Percentiles rank a stretch among this genome's conserved stretches.
These are phyloP conservation scores for Bos taurus DNA, from an alignment of 2,113 vertebrate species.

Conservation along the genomic window DNA sequence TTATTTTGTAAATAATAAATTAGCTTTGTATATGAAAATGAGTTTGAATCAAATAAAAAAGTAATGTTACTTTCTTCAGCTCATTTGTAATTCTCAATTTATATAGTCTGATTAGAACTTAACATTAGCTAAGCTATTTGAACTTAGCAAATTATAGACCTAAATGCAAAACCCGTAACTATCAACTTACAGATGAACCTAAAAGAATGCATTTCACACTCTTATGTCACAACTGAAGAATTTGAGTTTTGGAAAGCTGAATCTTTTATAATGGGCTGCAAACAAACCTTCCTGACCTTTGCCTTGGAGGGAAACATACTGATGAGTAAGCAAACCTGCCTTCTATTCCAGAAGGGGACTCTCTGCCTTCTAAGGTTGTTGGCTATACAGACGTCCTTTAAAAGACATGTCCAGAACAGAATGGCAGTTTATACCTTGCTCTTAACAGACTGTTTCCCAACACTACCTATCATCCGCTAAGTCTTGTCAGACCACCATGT, in stretches of 20 bases:
- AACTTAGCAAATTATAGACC: neutral
- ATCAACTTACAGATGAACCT: neutral
- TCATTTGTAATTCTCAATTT: slow-evolving; percentile 42
- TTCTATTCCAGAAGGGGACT: neutral
- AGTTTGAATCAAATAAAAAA: slow-evolving; percentile 87
- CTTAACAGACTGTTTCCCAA: neutral
- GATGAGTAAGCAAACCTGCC: neutral
- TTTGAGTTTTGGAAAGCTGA: neutral
- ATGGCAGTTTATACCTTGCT: neutral
- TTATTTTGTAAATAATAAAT: slow-evolving; percentile 89
- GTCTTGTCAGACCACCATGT: neutral
- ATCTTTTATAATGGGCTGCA: neutral
- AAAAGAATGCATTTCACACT: neutral
- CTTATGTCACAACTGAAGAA: neutral
- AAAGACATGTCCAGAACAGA: neutral
- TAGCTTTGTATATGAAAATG: slow-evolving; percentile 91
- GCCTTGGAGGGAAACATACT: neutral
- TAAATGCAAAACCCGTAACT: neutral
- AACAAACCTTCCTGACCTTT: neutral
- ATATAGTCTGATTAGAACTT: neutral
- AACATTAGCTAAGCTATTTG: neutral
- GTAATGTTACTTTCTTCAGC: slow-evolving; percentile 63
- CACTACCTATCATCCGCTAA: neutral
- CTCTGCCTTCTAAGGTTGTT: neutral
- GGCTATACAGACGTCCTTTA: neutral